Conservation (phyloP, 2,113 vertebrate species). For the Aplodontia rufa region DNA sequence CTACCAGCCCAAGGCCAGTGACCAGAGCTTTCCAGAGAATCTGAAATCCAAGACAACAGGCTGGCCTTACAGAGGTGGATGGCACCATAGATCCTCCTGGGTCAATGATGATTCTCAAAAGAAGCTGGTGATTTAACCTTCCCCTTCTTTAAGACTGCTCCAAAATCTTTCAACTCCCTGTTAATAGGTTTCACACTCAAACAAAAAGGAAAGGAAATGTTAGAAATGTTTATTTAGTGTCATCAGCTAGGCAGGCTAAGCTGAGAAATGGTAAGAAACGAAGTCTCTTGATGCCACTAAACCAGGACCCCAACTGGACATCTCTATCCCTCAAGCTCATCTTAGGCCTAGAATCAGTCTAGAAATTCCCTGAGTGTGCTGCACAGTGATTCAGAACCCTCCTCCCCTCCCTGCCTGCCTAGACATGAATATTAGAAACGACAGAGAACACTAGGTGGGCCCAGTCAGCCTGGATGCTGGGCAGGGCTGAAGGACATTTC, state of each 20-base stretch:
- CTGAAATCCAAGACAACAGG: neutral
- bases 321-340: neutral
- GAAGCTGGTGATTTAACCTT: neutral
- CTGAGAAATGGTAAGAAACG: conserved; percentile 14
- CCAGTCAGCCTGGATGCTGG: neutral
- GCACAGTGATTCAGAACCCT: neutral
- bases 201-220: conserved; percentile 29
- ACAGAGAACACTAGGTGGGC: neutral
- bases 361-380: neutral
- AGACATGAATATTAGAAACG: neutral
- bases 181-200: conserved; percentile 41
- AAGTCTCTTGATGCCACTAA: neutral
- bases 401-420: neutral
- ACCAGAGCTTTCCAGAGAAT: neutral
- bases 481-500: neutral
- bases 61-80: neutral
- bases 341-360: neutral
- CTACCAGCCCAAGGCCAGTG: neutral
- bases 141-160: neutral
- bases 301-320: neutral
- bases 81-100: neutral
- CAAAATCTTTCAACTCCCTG: neutral
- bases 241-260: neutral
- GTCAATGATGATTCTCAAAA: neutral
- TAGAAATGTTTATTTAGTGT: neutral